These are phyloP conservation scores for Gavialis gangeticus DNA, from an alignment of 2,113 vertebrate genomes.

Conservation along the genomic window DNA sequence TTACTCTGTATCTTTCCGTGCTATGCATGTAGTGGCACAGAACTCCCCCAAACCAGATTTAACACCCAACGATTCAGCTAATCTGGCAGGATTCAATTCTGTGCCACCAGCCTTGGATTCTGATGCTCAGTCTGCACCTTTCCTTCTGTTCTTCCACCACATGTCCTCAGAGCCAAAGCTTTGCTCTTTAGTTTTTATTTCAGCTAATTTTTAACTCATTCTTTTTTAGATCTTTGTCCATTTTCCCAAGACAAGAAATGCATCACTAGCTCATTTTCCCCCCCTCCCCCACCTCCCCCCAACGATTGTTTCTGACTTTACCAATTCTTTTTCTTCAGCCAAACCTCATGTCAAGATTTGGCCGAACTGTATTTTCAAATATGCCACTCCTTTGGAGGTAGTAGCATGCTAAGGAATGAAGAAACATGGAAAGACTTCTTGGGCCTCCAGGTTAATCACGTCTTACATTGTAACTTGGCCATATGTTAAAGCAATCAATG, in stretches of 20 bases:
- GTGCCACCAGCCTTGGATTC: neutral
- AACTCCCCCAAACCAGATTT: neutral
- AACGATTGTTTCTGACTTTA: neutral
- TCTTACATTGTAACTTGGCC: too few species aligned
- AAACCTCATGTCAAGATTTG: neutral
- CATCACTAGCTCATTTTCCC: neutral
- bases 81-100: conserved; percentile 6
- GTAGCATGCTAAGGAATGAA: neutral
- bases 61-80: neutral
- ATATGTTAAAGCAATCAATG: too few species aligned
- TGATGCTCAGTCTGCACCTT: neutral
- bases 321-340: neutral
- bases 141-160: neutral
- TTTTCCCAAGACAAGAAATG: accelerated
- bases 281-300: neutral
- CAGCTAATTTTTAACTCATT: neutral
- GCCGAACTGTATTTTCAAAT: neutral
- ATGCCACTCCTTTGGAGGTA: neutral
- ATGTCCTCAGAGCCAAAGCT: neutral
- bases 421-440: neutral
- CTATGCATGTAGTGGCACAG: neutral
- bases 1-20: neutral
- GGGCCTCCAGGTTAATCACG: too few species aligned
- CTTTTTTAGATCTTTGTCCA: neutral
- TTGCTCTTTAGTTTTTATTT: neutral